These are phyloP conservation scores for Actinopyga echinites DNA, from an alignment of 53 echinoderm and acorn worm species.

Conservation along the genomic window DNA sequence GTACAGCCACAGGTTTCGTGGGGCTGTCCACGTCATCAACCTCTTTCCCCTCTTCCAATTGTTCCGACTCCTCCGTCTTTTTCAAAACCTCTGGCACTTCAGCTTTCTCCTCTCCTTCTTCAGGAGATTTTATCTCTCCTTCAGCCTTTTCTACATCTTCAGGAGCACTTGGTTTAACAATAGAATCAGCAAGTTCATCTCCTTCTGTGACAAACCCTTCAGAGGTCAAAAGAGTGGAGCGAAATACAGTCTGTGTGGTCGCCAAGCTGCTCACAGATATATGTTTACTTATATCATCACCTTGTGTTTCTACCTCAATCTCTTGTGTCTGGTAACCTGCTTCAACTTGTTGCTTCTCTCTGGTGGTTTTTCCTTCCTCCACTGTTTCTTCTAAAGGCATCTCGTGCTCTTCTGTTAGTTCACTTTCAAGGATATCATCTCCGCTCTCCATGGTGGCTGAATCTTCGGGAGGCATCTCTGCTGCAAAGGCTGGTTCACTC, in stretches of 20 bases:
- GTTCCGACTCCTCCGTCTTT: slow-evolving; percentile 51
- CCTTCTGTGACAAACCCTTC: slow-evolving; percentile 39
- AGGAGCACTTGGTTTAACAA: slow-evolving; percentile 72
- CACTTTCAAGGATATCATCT: slow-evolving; percentile 1
- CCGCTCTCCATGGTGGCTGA: neutral
- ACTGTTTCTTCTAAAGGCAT: neutral
- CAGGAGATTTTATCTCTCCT: slow-evolving; percentile 64
- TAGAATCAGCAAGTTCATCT: slow-evolving; percentile 75
- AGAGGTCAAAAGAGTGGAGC: slow-evolving; percentile 33
- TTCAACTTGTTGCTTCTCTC: neutral
- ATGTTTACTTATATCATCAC: slow-evolving; percentile 7
- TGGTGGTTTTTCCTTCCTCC: neutral
- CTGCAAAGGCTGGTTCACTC: neutral
- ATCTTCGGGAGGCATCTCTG: neutral
- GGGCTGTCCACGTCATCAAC: slow-evolving; percentile 85
- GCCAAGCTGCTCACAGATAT: neutral
- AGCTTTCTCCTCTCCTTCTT: slow-evolving; percentile 37
- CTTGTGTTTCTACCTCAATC: neutral
- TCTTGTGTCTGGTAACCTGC: neutral
- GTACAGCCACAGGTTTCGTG: slow-evolving; percentile 66
- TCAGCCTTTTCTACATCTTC: slow-evolving; percentile 76
- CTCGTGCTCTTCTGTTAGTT: neutral
- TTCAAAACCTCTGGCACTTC: slow-evolving; percentile 53
- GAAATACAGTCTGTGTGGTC: neutral
- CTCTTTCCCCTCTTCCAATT: slow-evolving; percentile 52